Base-by-base conservation (phyloP, 2,797 vertebrate species). In the Cryptoblepharus egeriae region DNA sequence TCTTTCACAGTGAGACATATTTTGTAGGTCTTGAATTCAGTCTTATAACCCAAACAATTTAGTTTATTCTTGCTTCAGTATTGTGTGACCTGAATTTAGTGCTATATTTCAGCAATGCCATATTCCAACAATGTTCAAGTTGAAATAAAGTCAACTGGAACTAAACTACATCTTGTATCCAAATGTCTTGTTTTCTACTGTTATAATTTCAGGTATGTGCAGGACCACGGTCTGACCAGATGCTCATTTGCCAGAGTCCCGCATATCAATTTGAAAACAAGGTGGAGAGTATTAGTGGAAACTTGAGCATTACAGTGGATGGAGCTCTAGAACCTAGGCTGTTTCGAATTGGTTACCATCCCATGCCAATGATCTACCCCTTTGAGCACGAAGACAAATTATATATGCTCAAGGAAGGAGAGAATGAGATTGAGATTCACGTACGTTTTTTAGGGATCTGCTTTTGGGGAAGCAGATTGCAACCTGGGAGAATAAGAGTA, bases 291-390 rank as follows among this genome's bases (percentile, higher is more conserved):
- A 80, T 70, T 0, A 39, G 82, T 18, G 96, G 98, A 60, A 94
- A 95, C 85, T 95, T 99, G 85, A 97, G 95, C 0, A 96, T 97
- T 81, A 89, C 95, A 80, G 97, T 98, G 94, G 98, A 99, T 0
- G 96, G 97, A 3, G 90, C 96, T 0, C 0, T 92, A 0, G 91
- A 88, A 70, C 96, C 94, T 60, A 96, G 94, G 91, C 90, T 94
- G 30, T 93, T 95, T 82, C 93, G 89, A 65, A 97, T 98, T 84
- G 95, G 82, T 74, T 98, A 98, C 93, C 96, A 96, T 85, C 93
- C 96, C 1, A 94, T 77, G 9, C 98, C 97, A 32, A 67, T 93
- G 67, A 80, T 97, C 22, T 91, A 94, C 85, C 95, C 94, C 1
- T 95, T 97, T 67, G 90, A 96, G 82, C 87, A 94, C 10, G 96